phyloP scores from a whole-genome alignment of 2,888 invertebrate genomes.

The Cyaniris semiargus region DNA sequence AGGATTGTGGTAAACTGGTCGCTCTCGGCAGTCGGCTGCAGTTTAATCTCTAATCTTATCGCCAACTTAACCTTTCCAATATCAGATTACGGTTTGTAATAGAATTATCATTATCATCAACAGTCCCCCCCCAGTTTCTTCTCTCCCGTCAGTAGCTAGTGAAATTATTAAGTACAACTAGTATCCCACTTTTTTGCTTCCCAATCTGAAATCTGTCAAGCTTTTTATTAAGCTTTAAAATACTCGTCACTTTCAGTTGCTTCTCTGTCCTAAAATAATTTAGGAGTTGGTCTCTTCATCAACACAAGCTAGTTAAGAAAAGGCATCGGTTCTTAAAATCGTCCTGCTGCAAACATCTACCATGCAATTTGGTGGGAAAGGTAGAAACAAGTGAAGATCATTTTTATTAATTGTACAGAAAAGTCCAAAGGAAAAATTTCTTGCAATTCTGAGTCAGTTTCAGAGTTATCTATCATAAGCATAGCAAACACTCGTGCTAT shows the following conservation, averaged over 20 bases:
- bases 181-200: too few relatives aligned
- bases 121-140: neutral
- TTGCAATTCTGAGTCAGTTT: neutral
- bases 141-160: neutral
- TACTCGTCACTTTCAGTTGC: too few relatives aligned
- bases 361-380: too few relatives aligned
- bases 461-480: neutral
- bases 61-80: conserved; percentile 14
- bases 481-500: conserved; percentile 5
- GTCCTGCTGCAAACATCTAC: too few relatives aligned
- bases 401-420: neutral
- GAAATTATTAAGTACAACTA: too few relatives aligned
- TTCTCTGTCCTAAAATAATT: too few relatives aligned
- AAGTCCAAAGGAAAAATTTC: neutral
- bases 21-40: neutral
- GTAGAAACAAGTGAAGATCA: too few relatives aligned
- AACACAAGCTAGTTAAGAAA: too few relatives aligned
- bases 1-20: neutral
- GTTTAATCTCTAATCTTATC: conserved; percentile 29
- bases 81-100: conserved; percentile 16
- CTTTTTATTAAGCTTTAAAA: neutral
- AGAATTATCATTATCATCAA: neutral
- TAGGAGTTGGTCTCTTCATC: too few relatives aligned
- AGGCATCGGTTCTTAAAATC: too few relatives aligned
- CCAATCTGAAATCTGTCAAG: too few relatives aligned